A percentile compares a stretch with the other conserved stretches of the same genome.
These are phyloP conservation scores for Pachyuromys duprasi DNA, from an alignment of 2,797 vertebrate genomes.

Conservation along the genomic window DNA sequence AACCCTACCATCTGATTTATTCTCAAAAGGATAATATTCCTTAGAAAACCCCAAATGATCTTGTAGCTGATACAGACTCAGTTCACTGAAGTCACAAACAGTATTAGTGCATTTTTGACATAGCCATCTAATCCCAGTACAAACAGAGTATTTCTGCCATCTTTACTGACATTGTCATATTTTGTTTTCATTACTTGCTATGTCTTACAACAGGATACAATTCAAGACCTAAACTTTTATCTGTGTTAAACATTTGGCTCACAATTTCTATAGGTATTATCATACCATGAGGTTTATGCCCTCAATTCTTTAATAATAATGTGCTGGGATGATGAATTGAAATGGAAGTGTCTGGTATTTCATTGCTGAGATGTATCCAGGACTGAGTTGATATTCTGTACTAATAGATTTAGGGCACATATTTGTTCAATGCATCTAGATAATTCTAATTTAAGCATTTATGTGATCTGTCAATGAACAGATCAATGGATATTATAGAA, in stretches of 20 bases:
- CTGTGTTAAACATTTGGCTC: neutral
- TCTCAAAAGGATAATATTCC: neutral
- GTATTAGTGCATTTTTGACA: neutral
- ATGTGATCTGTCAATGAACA: neutral
- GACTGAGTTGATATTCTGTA: neutral
- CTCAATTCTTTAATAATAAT: neutral
- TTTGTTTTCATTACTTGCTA: neutral
- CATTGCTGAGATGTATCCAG: neutral
- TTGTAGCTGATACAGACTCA: neutral
- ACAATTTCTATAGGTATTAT: neutral
- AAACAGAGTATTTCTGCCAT: neutral
- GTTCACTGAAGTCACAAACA: too few relatives aligned
- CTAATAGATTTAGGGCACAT: neutral
- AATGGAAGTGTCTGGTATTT: neutral
- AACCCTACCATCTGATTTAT: neutral
- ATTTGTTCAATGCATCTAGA: neutral
- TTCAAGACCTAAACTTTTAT: neutral
- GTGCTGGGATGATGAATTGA: neutral
- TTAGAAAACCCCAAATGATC: neutral
- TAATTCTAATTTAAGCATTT: neutral
- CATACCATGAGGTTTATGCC: neutral
- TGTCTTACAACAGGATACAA: neutral
- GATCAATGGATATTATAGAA: neutral
- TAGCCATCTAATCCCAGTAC: neutral
- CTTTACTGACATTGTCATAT: neutral